phyloP scores from a whole-genome alignment of 2,113 vertebrate species.

The Stictonetta naevosa region DNA sequence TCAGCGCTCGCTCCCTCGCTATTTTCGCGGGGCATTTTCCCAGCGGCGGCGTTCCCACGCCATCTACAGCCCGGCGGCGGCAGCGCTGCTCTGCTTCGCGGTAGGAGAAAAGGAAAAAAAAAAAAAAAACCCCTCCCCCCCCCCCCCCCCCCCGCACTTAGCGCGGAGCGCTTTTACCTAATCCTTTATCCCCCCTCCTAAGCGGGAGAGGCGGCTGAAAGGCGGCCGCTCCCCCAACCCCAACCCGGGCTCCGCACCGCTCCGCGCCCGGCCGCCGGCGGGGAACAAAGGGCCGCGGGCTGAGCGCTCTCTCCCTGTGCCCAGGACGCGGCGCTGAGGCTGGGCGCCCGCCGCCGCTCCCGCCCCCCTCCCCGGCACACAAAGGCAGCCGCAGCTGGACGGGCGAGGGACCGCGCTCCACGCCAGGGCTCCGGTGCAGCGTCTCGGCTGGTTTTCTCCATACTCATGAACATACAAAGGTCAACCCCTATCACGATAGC shows the following conservation, averaged over 20 bases:
- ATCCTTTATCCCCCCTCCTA: not conserved
- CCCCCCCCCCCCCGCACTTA: not conserved
- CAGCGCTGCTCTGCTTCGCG: conserved; percentile 13
- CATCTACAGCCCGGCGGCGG: conserved; percentile 69
- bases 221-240: too few relatives aligned
- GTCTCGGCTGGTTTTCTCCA: conserved; percentile 76
- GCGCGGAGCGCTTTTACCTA: not conserved
- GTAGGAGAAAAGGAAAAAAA: not conserved
- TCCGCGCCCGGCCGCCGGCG: not conserved
- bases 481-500: conserved; percentile 98
- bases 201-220: not conserved
- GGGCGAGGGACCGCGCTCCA: conserved; percentile 63
- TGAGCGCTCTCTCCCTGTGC: conserved; percentile 36
- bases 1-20: conserved; percentile 56
- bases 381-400: conserved; percentile 71
- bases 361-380: conserved; percentile 22
- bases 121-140: not conserved
- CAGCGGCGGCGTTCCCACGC: conserved; percentile 52
- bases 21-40: conserved; percentile 46
- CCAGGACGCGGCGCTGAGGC: conserved; percentile 63
- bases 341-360: conserved; percentile 48
- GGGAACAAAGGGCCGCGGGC: conserved; percentile 37
- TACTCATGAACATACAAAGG: conserved; percentile 99
- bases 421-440: conserved; percentile 56
- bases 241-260: not conserved